These are phyloP conservation scores for Copidosoma floridanum DNA, from an alignment of 1,140 invertebrate species.

Conservation along the genomic window DNA sequence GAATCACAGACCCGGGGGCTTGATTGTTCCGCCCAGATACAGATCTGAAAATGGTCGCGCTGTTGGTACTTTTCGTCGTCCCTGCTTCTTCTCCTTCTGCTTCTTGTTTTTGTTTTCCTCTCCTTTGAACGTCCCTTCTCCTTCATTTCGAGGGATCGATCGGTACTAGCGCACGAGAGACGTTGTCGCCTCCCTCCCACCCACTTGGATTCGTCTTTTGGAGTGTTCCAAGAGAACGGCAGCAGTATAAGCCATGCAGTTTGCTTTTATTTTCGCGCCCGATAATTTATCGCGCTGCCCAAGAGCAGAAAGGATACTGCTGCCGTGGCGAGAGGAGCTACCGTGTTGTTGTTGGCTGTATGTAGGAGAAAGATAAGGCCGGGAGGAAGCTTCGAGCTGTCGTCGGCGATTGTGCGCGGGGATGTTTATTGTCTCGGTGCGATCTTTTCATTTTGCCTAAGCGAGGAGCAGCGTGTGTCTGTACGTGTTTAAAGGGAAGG, in stretches of 20 bases:
- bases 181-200: slow-evolving; percentile 4
- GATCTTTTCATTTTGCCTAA: no score
- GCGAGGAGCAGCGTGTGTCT: no score
- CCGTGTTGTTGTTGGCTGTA: no score
- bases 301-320: no score
- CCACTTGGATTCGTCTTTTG: slow-evolving; percentile 14
- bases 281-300: slow-evolving; percentile 22
- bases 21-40: slow-evolving; percentile 18
- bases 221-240: background rate
- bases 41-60: slow-evolving; percentile 25
- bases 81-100: background rate
- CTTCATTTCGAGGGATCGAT: slow-evolving; percentile 8
- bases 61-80: background rate
- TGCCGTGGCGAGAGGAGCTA: no score
- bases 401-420: background rate
- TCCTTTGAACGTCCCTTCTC: no score
- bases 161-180: slow-evolving; percentile 10
- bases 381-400: background rate
- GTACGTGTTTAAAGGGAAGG: no score
- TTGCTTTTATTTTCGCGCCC: slow-evolving; percentile 8
- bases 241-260: slow-evolving; percentile 2
- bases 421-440: slow-evolving; percentile 7
- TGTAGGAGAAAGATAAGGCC: no score
- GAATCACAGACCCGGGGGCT: slow-evolving; percentile 3
- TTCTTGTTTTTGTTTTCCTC: background rate